Evolutionary conservation across 2,888 invertebrate genomes (phyloP).

Genomic region (Apomyelois bistriatella): DNA sequence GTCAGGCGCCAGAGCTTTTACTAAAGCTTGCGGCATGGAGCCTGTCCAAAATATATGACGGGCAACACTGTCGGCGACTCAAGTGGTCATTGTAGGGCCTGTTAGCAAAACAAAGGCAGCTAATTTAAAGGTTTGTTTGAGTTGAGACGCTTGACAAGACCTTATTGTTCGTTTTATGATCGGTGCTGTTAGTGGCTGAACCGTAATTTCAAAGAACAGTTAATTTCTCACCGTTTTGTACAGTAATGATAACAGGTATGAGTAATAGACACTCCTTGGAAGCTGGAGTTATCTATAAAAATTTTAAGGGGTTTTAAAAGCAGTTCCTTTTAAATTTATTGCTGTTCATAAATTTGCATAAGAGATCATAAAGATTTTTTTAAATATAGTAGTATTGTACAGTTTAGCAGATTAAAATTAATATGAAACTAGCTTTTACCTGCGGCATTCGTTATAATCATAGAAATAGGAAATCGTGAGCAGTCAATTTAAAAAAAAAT

Average conservation of each 20-base stretch:
- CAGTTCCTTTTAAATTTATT: too few species aligned
- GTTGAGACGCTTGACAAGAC: slow-evolving; percentile 33
- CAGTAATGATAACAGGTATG: slow-evolving; percentile 18
- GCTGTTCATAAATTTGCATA: too few species aligned
- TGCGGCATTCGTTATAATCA: too few species aligned
- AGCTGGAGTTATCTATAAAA: neutral
- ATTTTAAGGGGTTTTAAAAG: neutral
- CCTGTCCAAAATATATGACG: slow-evolving; percentile 49
- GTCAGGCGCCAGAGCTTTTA: slow-evolving; percentile 75
- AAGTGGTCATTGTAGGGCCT: slow-evolving; percentile 51
- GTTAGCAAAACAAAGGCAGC: slow-evolving; percentile 64
- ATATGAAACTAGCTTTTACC: too few species aligned
- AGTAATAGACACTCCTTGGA: slow-evolving; percentile 1
- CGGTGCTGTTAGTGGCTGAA: slow-evolving; percentile 23
- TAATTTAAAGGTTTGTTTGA: slow-evolving; percentile 46
- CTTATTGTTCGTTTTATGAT: slow-evolving; percentile 32
- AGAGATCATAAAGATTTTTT: too few species aligned
- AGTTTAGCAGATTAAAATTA: too few species aligned
- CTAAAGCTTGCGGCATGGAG: slow-evolving; percentile 35
- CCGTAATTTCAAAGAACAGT: slow-evolving; percentile 41
- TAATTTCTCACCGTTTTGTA: slow-evolving; percentile 22
- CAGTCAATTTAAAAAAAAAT: too few species aligned
- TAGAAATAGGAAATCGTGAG: too few species aligned
- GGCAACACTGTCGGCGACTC: slow-evolving; percentile 31
- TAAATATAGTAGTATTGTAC: too few species aligned